Base-by-base conservation (phyloP, 2,888 invertebrate genomes). In the Trissolcus japonicus region DNA sequence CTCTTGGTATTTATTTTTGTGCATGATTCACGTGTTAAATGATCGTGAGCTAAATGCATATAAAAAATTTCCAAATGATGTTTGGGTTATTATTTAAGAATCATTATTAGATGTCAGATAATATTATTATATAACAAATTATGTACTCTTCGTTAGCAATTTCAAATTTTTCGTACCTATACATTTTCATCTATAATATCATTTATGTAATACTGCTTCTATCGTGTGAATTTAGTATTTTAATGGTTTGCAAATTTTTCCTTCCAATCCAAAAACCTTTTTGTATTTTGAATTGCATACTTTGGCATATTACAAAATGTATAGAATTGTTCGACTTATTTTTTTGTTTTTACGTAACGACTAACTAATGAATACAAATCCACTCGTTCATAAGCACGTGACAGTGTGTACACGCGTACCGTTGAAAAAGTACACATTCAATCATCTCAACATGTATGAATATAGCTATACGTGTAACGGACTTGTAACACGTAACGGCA, bases 401-500 rank as follows among this genome's bases (percentile, higher is more conserved):
- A 35, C 35, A 35, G 11, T 35, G 35, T 35, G 35, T 35, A 35
- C 35, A 35, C 35, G 35, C 35, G 35, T 35, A 35, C 35, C 2
- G 35, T 11, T 35, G 35, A 35, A 35, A 25, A 35, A 35, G 35
- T 35, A 35, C 35, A 35, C 35, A 35, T 35, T 35, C 35, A 35
- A 35, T 35, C 35, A 35, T 35, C 11, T 35, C 9, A 35, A 35
- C 9, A 35, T 29, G 29, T 29, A 29, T 11, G 35, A 4, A 35
- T 35, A 11, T 35, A 35, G 7, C 2, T 35, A 9, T 35, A 35
- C 35, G 35, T 35, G 35, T 35, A 35, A 35, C 35, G 11, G 35
- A 68, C 59, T 75, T 54, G 21, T 67, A 75, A 51, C 63, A 68
- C 65, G 76, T 71, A 74, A 71, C 69, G 53, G 78, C 77, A 75